Base-by-base conservation (phyloP, 2,888 invertebrate genomes). In the Eugnorisma glareosa region DNA sequence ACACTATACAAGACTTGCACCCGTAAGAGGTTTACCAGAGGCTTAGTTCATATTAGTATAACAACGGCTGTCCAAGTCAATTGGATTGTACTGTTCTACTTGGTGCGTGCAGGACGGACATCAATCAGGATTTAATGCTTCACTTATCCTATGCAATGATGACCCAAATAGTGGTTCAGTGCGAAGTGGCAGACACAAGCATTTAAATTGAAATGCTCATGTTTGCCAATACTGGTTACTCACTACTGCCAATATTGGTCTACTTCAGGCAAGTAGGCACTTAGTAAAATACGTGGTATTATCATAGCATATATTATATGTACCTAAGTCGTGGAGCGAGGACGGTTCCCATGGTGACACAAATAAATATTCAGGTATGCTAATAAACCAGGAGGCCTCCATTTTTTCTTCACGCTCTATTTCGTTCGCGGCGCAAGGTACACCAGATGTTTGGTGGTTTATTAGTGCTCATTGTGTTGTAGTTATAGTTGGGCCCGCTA, bases 81-180 rank as follows among this genome's bases (percentile, higher is more conserved):
- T 93, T 90, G 88, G 91, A 92, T 92, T 92, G 79, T 83, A 73
- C 73, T 82, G 83, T 61, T 67, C 74, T 77, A 81, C 77, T 77
- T 40, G 72, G 76, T 84, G 91, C 91, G 89, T 91, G 90, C 78
- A 81, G 67, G 75, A 84, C 75, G 75, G 83, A 84, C 89, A 88
- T 90, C 92, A 91, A 91, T 92, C 90, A 91, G 87, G 83, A 87
- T 88, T 90, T 87, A 85, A 88, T 84, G 88, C 90, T 88, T 90
- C 86, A 89, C 79, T 89, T 85, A 86, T 81, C 87, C 86, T 84
- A 83, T 86, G 84, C 86, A 90, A 87, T 87, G 83, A 87, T 85
- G 88, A 84, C 89, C 87, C 82, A 82, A 81, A 86, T 87, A 84
- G 79, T 82, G 48, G 18, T 40, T 83, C 75, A 79, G 77, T 75